Conservation (phyloP, 1,140 invertebrate genomes). For the Aphelenchoides besseyi region DNA sequence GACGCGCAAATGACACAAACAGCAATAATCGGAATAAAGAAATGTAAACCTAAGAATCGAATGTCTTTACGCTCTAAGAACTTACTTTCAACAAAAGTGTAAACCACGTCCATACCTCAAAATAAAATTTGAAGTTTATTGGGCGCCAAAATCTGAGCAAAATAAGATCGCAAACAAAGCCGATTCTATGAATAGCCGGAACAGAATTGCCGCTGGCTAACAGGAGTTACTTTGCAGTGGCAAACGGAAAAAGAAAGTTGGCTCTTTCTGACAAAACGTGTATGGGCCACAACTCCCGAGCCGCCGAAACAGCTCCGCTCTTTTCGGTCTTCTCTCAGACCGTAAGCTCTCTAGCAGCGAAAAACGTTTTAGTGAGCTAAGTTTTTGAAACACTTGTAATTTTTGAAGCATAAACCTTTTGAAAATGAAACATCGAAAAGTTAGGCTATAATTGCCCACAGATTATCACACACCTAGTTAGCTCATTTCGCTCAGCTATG, state of each 20-base stretch:
- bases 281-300: not conserved
- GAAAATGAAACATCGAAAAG: not conserved
- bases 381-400: not conserved
- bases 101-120: constrained; percentile 30
- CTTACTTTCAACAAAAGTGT: constrained; percentile 24
- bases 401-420: not conserved
- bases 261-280: not conserved
- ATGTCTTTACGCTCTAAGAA: not conserved
- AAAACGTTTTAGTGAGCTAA: not conserved
- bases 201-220: not conserved
- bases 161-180: not conserved
- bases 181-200: not conserved
- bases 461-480: too few relatives aligned
- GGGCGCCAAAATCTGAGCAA: not conserved
- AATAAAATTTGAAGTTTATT: constrained; percentile 2
- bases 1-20: constrained; percentile 3
- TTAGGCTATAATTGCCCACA: not conserved
- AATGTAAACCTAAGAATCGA: constrained; percentile 16
- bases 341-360: too few relatives aligned
- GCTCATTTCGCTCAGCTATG: too few relatives aligned
- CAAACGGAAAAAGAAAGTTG: not conserved
- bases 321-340: not conserved
- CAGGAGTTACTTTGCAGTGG: not conserved
- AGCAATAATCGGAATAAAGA: constrained; percentile 22
- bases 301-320: not conserved